Conservation (phyloP, 2,797 vertebrate genomes). For the Gallinago solitaria region DNA sequence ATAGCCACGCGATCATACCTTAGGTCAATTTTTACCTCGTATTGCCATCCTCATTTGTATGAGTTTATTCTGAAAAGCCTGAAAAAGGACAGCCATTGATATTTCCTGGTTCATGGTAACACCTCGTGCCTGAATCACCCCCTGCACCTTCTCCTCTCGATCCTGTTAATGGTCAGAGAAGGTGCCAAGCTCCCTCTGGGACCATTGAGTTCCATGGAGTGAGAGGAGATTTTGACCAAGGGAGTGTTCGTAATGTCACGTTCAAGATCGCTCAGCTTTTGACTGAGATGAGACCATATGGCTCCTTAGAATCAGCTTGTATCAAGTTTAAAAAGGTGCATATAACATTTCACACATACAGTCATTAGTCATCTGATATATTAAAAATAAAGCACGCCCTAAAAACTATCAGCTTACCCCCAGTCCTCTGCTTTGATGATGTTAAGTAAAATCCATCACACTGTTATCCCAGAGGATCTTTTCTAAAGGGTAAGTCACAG, state of each 20-base stretch:
- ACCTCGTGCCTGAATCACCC: not conserved
- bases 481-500: not conserved
- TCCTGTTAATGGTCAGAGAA: not conserved
- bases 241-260: not conserved
- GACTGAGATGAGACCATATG: not conserved
- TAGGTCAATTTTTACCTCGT: not conserved
- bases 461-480: not conserved
- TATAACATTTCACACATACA: not conserved
- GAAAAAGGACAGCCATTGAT: not conserved
- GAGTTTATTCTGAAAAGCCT: not conserved
- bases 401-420: not conserved
- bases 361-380: not conserved
- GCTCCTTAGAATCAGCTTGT: constrained; percentile 15
- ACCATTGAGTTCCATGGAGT: not conserved
- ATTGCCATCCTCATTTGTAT: not conserved
- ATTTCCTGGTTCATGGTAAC: not conserved
- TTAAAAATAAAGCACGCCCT: not conserved
- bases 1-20: not conserved
- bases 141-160: not conserved
- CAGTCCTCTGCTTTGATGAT: not conserved
- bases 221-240: not conserved
- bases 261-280: constrained; percentile 1
- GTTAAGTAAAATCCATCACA: not conserved
- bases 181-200: constrained; percentile 12
- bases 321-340: not conserved